phyloP scores from a whole-genome alignment of 1,140 invertebrate genomes.

The Oryctes rhinoceros region DNA sequence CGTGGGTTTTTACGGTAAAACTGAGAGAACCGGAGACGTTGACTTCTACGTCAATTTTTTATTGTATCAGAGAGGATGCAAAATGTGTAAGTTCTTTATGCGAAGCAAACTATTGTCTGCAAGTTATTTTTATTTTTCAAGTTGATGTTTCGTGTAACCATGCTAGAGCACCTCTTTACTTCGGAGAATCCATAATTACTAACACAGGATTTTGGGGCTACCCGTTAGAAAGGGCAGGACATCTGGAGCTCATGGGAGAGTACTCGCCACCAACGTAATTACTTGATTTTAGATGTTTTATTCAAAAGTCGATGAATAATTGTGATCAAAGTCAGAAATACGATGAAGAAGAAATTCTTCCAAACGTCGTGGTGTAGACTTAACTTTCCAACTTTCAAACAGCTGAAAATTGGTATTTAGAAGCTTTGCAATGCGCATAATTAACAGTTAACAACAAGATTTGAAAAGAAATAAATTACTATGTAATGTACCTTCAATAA shows the following conservation, averaged over 20 bases:
- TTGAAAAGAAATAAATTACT: too few relatives aligned
- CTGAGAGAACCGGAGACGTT: constrained; percentile 68
- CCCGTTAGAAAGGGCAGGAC: constrained; percentile 56
- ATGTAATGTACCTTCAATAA: too few relatives aligned
- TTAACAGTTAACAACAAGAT: too few relatives aligned
- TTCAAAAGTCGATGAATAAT: too few relatives aligned
- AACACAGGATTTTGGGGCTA: constrained; percentile 49
- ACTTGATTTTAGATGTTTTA: constrained; percentile 9
- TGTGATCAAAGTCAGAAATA: too few relatives aligned
- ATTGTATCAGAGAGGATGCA: not conserved
- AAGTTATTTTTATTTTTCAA: not conserved
- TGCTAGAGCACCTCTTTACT: not conserved
- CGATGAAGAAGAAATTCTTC: too few relatives aligned
- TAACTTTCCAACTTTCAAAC: too few relatives aligned
- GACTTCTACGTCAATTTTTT: constrained; percentile 76
- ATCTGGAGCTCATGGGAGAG: constrained; percentile 74
- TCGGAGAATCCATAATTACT: constrained; percentile 6
- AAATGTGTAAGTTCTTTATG: not conserved
- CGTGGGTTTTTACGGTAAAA: constrained; percentile 68
- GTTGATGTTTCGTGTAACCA: not conserved
- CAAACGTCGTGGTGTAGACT: too few relatives aligned
- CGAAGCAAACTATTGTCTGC: not conserved
- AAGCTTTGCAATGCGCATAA: too few relatives aligned
- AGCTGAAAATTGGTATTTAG: too few relatives aligned
- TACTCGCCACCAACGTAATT: constrained; percentile 69